Evolutionary conservation across 2,888 invertebrate species (phyloP).

Genomic region (Aleiodes leptofemur): DNA sequence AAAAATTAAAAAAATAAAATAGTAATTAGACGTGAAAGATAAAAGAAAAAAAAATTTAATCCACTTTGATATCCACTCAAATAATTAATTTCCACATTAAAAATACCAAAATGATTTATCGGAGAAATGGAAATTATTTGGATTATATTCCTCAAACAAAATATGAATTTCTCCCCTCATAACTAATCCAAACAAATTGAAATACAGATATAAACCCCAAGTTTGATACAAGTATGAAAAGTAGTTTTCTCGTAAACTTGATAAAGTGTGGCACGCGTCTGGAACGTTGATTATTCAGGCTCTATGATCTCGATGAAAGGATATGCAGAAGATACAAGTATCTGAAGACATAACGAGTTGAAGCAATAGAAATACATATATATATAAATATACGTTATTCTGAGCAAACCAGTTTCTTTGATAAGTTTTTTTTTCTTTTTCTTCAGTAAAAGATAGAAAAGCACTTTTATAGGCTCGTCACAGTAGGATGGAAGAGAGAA

Average conservation of each 20-base stretch:
- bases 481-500: conserved; percentile 8
- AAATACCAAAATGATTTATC: no score
- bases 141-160: no score
- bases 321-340: neutral
- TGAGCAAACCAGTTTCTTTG: conserved; percentile 53
- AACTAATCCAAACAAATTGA: conserved; percentile 19
- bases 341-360: conserved; percentile 41
- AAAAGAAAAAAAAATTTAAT: no score
- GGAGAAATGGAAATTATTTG: no score
- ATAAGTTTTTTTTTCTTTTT: conserved; percentile 44
- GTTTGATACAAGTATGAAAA: neutral
- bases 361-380: neutral
- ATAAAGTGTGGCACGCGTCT: conserved; percentile 18
- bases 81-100: no score
- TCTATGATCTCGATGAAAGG: conserved; percentile 39
- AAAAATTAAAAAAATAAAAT: no score
- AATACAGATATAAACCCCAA: conserved; percentile 19
- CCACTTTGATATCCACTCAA: no score
- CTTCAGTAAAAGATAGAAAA: conserved; percentile 25
- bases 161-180: no score
- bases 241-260: conserved; percentile 7
- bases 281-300: conserved; percentile 46
- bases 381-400: conserved; percentile 29
- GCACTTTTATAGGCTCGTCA: conserved; percentile 49
- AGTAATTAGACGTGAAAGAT: no score